These are phyloP conservation scores for Nibea coibor DNA, from an alignment of 2,113 vertebrate genomes.

Conservation along the genomic window DNA sequence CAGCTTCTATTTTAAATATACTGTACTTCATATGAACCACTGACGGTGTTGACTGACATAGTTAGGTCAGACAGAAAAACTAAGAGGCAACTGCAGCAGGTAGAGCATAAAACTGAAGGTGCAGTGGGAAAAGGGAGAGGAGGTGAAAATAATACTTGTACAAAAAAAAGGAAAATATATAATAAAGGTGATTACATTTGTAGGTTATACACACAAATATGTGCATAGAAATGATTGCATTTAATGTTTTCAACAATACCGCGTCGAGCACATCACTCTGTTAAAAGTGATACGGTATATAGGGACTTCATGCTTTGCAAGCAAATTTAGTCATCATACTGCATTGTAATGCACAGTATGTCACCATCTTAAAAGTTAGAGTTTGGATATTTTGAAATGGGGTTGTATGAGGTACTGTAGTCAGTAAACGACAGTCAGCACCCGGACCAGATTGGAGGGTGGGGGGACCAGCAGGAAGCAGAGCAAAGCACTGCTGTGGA, in stretches of 20 bases:
- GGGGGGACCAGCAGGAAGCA: no score
- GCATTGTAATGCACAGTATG: background rate
- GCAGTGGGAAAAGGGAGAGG: background rate
- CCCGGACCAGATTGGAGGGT: no score
- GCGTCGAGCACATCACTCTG: background rate
- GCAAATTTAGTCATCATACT: background rate
- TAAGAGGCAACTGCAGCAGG: slow-evolving; percentile 31
- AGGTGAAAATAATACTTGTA: background rate
- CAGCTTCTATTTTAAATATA: slow-evolving; percentile 38
- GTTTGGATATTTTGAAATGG: no score
- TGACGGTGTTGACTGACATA: slow-evolving; percentile 10
- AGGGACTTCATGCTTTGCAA: background rate
- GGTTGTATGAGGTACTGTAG: no score
- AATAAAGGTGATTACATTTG: no score
- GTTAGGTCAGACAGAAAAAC: background rate
- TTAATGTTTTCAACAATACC: background rate
- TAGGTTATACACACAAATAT: background rate
- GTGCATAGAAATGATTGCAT: background rate
- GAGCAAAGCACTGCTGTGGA: no score
- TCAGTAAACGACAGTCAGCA: no score
- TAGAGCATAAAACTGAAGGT: background rate
- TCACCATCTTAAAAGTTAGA: background rate
- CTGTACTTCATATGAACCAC: slow-evolving; percentile 35
- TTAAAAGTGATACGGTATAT: background rate
- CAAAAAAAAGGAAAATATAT: background rate